A percentile compares a stretch with the other conserved stretches of the same genome.
phyloP scores from a whole-genome alignment of 2,797 vertebrate species.

The Adelosebastes latens region DNA sequence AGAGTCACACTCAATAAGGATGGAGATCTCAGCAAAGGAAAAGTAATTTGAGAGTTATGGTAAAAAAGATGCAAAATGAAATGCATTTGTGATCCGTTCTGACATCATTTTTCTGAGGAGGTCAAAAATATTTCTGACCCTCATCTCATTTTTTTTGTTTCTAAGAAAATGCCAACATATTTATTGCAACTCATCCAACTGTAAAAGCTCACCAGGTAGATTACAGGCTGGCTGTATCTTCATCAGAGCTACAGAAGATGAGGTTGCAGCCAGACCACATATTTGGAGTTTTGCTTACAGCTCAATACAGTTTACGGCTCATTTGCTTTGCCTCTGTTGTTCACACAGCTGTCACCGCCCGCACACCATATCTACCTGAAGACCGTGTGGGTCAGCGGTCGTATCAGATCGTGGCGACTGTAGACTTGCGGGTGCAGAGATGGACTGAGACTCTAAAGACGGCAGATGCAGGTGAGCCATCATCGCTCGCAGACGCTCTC shows the following conservation, averaged over 20 bases:
- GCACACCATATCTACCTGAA: constrained; percentile 55
- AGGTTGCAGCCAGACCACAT: constrained; percentile 58
- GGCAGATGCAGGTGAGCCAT: constrained; percentile 99
- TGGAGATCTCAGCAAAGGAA: not conserved
- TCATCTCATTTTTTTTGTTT: constrained; percentile 8
- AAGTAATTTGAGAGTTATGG: not conserved
- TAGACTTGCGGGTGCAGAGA: constrained; percentile 88
- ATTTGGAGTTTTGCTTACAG: constrained; percentile 73
- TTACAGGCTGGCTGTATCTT: constrained; percentile 52
- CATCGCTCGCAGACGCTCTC: constrained; percentile 96
- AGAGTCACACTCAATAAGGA: not conserved
- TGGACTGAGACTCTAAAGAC: constrained; percentile 90
- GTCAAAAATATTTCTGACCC: not conserved
- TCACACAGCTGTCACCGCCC: not conserved
- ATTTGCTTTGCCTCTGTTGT: constrained; percentile 72
- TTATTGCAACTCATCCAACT: constrained; percentile 40
- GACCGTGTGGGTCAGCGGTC: constrained; percentile 26
- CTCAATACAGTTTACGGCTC: constrained; percentile 80
- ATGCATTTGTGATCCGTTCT: not conserved
- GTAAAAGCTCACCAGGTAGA: constrained; percentile 30
- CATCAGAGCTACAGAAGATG: constrained; percentile 74
- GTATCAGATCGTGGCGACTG: constrained; percentile 7
- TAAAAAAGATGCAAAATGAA: not conserved
- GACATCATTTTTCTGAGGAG: not conserved
- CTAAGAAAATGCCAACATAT: not conserved